phyloP scores from a whole-genome alignment of 2,113 vertebrate species.

The Motacilla alba region DNA sequence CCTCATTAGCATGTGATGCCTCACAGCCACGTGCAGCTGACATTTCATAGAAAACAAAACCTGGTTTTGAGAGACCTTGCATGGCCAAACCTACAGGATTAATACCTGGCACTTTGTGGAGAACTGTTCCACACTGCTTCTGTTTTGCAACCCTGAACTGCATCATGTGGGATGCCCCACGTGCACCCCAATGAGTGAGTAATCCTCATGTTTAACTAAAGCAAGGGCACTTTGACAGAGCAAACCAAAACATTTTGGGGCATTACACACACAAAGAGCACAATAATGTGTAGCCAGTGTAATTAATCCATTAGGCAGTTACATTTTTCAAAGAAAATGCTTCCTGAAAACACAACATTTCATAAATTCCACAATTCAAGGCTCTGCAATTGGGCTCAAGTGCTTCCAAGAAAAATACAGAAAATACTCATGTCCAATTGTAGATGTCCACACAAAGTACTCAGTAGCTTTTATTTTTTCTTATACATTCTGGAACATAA shows the following conservation, averaged over 20 bases:
- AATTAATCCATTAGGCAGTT: background rate
- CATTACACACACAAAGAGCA: background rate
- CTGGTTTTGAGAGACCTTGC: background rate
- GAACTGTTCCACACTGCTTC: background rate
- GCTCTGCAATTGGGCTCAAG: background rate
- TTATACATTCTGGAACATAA: background rate
- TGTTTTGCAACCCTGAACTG: background rate
- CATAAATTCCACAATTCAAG: background rate
- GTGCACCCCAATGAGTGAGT: background rate
- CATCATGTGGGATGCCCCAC: background rate
- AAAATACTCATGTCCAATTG: background rate
- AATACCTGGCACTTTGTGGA: background rate
- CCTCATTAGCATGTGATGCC: background rate
- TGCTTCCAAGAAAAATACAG: background rate
- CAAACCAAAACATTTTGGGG: background rate
- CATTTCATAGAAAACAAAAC: background rate
- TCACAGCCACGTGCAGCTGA: background rate
- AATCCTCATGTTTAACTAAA: background rate
- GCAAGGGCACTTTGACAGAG: background rate
- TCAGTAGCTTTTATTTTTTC: background rate
- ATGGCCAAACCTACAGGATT: background rate
- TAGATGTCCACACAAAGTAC: background rate
- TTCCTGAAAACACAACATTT: background rate
- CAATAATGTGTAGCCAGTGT: background rate
- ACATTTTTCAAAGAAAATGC: background rate